Percentiles rank a stretch among this genome's conserved stretches.
Evolutionary conservation across 2,797 vertebrate species (phyloP).

Genomic region (Hydrophis major): DNA sequence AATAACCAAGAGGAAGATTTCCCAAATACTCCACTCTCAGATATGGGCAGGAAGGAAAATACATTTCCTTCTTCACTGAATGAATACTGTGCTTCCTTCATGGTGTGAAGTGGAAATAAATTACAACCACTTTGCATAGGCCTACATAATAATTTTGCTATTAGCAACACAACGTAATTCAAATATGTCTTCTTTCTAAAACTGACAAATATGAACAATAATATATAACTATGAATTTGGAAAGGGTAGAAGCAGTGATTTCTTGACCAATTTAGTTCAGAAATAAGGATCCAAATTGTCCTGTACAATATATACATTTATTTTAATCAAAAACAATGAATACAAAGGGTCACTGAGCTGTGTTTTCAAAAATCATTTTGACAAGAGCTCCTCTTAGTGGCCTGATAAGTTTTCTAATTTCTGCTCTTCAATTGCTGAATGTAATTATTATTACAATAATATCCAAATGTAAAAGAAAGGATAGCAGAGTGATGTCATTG

Average conservation of each 20-base stretch:
- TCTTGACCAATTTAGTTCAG: background rate
- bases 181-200: background rate
- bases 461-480: background rate
- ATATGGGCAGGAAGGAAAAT: background rate
- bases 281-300: background rate
- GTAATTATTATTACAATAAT: background rate
- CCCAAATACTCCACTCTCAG: background rate
- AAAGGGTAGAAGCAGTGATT: background rate
- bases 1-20: background rate
- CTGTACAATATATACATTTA: background rate
- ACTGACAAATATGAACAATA: background rate
- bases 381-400: slow-evolving; percentile 69
- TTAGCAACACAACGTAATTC: fast-evolving
- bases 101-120: background rate
- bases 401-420: slow-evolving; percentile 1
- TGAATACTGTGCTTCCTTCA: background rate
- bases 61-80: background rate
- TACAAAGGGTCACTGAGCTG: fast-evolving
- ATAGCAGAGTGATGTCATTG: background rate
- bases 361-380: slow-evolving; percentile 29
- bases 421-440: background rate
- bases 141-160: background rate
- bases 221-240: fast-evolving
- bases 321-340: background rate
- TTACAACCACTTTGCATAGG: background rate